Conservation (phyloP, 2,113 vertebrate species). For the Brachypteracias leptosomus region DNA sequence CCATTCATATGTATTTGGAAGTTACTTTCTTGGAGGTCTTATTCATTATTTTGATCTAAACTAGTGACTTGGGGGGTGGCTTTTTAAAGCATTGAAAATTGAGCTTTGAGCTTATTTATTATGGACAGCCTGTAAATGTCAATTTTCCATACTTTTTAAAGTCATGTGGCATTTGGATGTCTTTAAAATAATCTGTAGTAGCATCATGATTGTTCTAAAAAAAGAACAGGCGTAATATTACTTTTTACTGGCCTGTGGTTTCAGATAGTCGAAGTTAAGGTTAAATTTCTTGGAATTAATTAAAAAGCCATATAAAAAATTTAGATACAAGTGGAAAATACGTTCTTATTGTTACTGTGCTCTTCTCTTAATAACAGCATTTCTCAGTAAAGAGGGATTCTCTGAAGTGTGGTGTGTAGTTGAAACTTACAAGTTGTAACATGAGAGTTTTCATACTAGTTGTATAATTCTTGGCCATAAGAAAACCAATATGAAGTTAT, state of each 20-base stretch:
- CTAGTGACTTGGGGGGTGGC: background rate
- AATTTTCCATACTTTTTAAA: background rate
- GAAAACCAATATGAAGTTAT: background rate
- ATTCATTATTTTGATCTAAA: background rate
- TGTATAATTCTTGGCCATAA: slow-evolving; percentile 16
- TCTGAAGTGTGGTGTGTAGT: slow-evolving; percentile 33
- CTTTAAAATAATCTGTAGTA: background rate
- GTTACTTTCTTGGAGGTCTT: background rate
- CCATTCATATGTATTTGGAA: background rate
- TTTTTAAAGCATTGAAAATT: background rate
- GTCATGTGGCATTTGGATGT: background rate
- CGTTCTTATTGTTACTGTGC: slow-evolving; percentile 5
- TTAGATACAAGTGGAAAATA: slow-evolving; percentile 7
- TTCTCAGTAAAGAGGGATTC: slow-evolving; percentile 51
- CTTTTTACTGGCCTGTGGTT: background rate
- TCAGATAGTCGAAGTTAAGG: background rate
- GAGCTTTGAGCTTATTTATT: background rate
- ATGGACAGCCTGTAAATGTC: background rate
- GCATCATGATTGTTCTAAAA: background rate
- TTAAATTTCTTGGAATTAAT: background rate
- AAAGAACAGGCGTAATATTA: background rate
- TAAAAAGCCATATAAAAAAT: background rate
- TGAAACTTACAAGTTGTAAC: slow-evolving; percentile 11
- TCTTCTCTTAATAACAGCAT: slow-evolving; percentile 45
- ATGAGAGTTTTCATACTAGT: background rate